Evolutionary conservation across 2,113 vertebrate species (phyloP).

Genomic region (Macrotus californicus): DNA sequence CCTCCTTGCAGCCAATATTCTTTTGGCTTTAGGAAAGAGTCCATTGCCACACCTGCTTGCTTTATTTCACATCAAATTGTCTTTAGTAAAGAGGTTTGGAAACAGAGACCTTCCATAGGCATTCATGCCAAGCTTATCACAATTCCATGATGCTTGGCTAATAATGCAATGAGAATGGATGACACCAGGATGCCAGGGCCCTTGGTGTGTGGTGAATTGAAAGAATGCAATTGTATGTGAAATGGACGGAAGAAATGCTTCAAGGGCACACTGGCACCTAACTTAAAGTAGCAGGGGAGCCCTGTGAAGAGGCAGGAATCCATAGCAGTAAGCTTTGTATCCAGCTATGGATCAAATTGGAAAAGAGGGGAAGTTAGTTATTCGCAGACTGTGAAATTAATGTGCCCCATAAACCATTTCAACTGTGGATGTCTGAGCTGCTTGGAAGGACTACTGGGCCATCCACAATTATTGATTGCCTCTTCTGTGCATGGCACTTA

Average conservation of each 20-base stretch:
- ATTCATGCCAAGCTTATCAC: conserved; percentile 43
- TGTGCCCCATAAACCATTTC: not conserved
- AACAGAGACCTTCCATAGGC: not conserved
- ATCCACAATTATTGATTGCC: not conserved
- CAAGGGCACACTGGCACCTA: conserved; percentile 14
- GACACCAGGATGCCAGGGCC: conserved; percentile 21
- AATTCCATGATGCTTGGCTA: conserved; percentile 38
- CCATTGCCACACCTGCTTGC: conserved; percentile 30
- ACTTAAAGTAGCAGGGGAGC: not conserved
- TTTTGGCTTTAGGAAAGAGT: conserved; percentile 34
- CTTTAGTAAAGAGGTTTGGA: conserved; percentile 50
- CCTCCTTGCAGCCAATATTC: conserved; percentile 16
- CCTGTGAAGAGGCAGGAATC: not conserved
- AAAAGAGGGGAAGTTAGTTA: conserved; percentile 3
- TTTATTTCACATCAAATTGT: conserved; percentile 53
- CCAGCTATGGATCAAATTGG: conserved; percentile 22
- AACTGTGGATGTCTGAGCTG: not conserved
- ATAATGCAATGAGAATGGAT: conserved; percentile 40
- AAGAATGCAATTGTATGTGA: conserved; percentile 12
- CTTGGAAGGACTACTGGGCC: not conserved
- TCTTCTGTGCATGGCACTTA: not conserved
- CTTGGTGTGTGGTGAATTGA: not conserved
- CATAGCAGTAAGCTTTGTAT: not conserved
- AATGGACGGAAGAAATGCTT: conserved; percentile 39
- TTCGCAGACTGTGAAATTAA: conserved; percentile 34